A percentile compares a stretch with the other conserved stretches of the same genome.
phyloP scores from a whole-genome alignment of 1,140 invertebrate species.

The Lordiphosa clarofinis region DNA sequence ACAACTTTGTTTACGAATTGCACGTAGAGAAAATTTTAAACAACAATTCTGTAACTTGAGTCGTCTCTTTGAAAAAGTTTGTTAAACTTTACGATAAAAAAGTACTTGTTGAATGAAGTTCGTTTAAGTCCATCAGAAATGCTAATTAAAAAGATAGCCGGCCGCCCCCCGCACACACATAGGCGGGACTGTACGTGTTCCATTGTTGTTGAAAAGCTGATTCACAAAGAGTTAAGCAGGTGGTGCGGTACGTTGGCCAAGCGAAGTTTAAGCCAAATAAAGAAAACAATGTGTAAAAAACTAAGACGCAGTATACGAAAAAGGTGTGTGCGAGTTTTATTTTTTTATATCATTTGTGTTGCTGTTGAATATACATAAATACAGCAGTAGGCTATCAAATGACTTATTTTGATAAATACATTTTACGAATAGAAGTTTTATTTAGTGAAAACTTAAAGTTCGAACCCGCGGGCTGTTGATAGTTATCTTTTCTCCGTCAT shows the following conservation, averaged over 20 bases:
- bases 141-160: constrained; percentile 10
- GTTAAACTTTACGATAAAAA: constrained; percentile 20
- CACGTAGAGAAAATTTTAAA: constrained; percentile 13
- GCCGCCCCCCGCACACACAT: neutral
- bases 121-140: constrained; percentile 23
- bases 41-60: constrained; percentile 12
- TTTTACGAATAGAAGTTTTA: constrained; percentile 1
- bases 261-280: constrained; percentile 22
- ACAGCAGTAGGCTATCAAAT: constrained; percentile 21
- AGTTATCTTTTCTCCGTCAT: no score
- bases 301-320: constrained; percentile 53
- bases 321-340: constrained; percentile 3
- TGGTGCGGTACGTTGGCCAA: constrained; percentile 17
- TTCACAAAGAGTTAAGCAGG: constrained; percentile 30
- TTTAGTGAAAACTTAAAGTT: neutral
- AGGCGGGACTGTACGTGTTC: constrained; percentile 15
- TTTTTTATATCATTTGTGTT: neutral
- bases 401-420: constrained; percentile 34
- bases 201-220: constrained; percentile 14
- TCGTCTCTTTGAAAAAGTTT: constrained; percentile 18
- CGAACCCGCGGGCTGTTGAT: no score
- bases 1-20: neutral
- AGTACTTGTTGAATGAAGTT: constrained; percentile 22
- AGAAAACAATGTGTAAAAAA: constrained; percentile 35
- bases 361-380: constrained; percentile 9